Conservation (phyloP, 2,113 vertebrate species). For the Bombycilla garrulus region DNA sequence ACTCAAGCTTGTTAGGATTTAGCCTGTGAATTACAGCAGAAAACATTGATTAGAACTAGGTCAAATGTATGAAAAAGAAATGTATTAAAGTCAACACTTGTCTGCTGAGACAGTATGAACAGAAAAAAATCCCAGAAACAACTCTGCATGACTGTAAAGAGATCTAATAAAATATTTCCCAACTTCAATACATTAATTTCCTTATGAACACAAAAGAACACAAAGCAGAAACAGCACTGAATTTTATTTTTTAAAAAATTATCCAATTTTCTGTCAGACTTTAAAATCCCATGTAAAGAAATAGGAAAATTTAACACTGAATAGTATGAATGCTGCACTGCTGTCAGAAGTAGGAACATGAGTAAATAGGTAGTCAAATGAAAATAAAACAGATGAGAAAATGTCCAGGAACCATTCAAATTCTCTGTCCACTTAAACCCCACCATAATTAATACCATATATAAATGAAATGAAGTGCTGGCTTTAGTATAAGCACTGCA, state of each 20-base stretch:
- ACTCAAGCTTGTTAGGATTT: conserved; percentile 7
- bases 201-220: neutral
- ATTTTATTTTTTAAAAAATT: neutral
- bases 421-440: neutral
- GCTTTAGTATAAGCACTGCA: neutral
- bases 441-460: neutral
- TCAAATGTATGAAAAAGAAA: conserved; percentile 61
- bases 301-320: neutral
- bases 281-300: neutral
- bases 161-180: neutral
- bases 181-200: neutral
- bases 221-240: neutral
- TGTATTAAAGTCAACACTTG: neutral
- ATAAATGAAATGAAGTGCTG: neutral
- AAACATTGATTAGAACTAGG: conserved; percentile 58
- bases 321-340: neutral
- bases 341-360: neutral
- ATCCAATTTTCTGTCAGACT: neutral
- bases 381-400: neutral
- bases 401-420: neutral
- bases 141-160: neutral
- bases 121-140: neutral
- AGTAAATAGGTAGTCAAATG: neutral
- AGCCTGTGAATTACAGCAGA: conserved; percentile 44
- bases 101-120: conserved; percentile 15